These are phyloP conservation scores for Metopolophium dirhodum DNA, from an alignment of 1,140 invertebrate genomes.

Conservation along the genomic window DNA sequence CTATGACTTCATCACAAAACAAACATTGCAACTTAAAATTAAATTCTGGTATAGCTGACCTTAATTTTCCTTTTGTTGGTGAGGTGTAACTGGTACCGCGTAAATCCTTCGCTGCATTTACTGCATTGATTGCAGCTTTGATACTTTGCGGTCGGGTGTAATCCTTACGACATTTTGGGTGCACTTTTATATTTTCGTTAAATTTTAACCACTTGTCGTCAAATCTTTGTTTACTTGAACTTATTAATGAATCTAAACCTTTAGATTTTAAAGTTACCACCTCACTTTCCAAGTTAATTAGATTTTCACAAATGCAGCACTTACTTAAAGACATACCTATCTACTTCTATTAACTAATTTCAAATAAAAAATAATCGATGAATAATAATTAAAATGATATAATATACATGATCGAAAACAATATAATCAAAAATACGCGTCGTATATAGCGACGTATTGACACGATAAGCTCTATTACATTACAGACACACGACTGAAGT, in stretches of 20 bases:
- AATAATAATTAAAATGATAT: too few relatives aligned
- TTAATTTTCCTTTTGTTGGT: constrained; percentile 18
- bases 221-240: background rate
- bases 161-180: background rate
- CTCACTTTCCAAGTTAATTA: too few relatives aligned
- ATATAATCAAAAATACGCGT: too few relatives aligned
- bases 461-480: too few relatives aligned
- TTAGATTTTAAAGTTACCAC: background rate
- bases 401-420: too few relatives aligned
- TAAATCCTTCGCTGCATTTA: background rate
- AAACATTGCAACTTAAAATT: constrained; percentile 9
- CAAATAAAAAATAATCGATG: too few relatives aligned
- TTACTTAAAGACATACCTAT: too few relatives aligned
- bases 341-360: too few relatives aligned
- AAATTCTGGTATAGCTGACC: constrained; percentile 24
- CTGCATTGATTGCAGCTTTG: background rate
- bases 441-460: too few relatives aligned
- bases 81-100: background rate
- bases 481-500: too few relatives aligned
- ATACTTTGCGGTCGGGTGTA: background rate
- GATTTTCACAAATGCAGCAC: too few relatives aligned
- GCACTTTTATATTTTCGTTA: background rate
- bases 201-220: background rate
- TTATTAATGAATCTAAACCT: background rate
- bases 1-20: background rate